Evolutionary conservation across 1,140 invertebrate species (phyloP).

Genomic region (Idris sp.): DNA sequence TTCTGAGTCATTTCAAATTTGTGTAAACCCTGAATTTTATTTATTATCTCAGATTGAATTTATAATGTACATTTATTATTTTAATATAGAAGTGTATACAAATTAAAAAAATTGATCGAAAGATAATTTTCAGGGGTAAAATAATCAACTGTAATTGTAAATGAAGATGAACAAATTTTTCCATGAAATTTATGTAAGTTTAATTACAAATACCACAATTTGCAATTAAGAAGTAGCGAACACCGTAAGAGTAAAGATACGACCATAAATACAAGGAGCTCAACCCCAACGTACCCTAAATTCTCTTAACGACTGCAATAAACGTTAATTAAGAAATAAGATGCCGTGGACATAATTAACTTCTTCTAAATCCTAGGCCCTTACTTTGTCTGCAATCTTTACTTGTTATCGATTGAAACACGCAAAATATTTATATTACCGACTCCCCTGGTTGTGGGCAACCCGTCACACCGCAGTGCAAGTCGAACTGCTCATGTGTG

Average conservation of each 20-base stretch:
- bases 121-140: too few species aligned
- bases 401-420: constrained; percentile 35
- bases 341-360: constrained; percentile 31
- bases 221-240: neutral
- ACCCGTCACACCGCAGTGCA: constrained; percentile 59
- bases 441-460: constrained; percentile 66
- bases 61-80: too few species aligned
- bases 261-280: constrained; percentile 1
- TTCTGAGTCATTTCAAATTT: too few species aligned
- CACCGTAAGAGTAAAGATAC: constrained; percentile 11
- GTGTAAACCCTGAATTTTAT: too few species aligned
- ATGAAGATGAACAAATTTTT: too few species aligned
- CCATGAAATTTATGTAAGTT: constrained; percentile 9
- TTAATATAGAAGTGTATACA: too few species aligned
- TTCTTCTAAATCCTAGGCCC: constrained; percentile 17
- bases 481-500: constrained; percentile 60
- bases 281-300: constrained; percentile 17
- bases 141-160: too few species aligned
- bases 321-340: constrained; percentile 51
- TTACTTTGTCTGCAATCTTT: constrained; percentile 34
- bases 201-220: constrained; percentile 15
- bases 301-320: constrained; percentile 30
- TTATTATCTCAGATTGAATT: too few species aligned
- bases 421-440: constrained; percentile 33
- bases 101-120: too few species aligned